Evolutionary conservation across 2,888 invertebrate species (phyloP), one percentile per base, ranked within the genome.

Genomic region (Gonocerus acuteangulatus): DNA sequence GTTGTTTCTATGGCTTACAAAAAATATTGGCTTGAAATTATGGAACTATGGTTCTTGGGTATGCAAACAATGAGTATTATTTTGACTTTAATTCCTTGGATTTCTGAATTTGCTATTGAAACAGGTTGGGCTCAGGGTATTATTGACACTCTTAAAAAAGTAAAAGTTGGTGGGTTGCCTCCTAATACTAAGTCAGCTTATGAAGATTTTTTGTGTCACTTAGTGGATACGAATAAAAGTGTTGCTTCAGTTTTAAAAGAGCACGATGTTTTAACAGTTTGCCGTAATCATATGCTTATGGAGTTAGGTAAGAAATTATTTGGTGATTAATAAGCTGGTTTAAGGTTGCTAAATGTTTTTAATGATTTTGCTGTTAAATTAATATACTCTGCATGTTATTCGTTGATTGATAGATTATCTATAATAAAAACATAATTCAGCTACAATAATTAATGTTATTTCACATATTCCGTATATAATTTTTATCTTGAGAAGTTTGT

Each of bases 51-150:
- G 94, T 94, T 92, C 74, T 78, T 94, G 64, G 93, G 93, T 19
- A 91, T 94, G 90, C 93, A 93, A 73, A 92, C 93, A 1, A 86
- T 94, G 80, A 84, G 89, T 70, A 83, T 85, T 32, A 84, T 92
- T 0, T 75, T 93, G 42, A 83, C 88, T 16, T 80, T 85, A 64
- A 82, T 92, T 64, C 89, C 91, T 2, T 92, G 92, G 92, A 84
- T 92, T 65, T 89, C 89, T 0, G 90, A 92, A 70, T 92, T 92
- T 75, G 87, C 90, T 2, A 85, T 93, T 63, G 93, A 93, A 70
- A 91, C 91, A 72, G 93, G 93, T n/a, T 94, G 93, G 91, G 87
- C 89, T 2, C 86, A 89, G 72, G 92, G 91, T 11, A 91, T 93
- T 60, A 80, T 90, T 56, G 85, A 85, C 70, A 87, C 86, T 69